phyloP scores from a whole-genome alignment of 2,113 vertebrate species.

The Malaclemys terrapin region DNA sequence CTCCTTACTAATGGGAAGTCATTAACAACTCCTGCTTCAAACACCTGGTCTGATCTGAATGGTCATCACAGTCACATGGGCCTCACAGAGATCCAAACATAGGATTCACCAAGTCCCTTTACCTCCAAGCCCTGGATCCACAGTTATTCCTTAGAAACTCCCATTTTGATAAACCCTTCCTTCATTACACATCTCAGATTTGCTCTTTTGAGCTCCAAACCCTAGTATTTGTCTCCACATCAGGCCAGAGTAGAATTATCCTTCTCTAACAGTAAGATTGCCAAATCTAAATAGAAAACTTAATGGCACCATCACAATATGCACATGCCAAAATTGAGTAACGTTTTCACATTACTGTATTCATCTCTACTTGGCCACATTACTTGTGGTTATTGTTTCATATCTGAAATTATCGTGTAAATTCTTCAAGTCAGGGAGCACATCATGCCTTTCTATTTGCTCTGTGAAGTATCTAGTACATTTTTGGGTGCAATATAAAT shows the following conservation, averaged over 20 bases:
- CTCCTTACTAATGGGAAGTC: not conserved
- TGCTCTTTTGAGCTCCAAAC: constrained; percentile 6
- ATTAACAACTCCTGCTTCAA: not conserved
- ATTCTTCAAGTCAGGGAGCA: not conserved
- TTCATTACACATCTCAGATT: not conserved
- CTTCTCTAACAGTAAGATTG: not conserved
- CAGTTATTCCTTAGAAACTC: not conserved
- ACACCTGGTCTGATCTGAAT: not conserved
- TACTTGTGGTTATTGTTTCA: not conserved
- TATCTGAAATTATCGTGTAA: not conserved
- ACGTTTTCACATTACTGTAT: not conserved
- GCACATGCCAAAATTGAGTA: not conserved
- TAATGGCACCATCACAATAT: not conserved
- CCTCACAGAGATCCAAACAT: not conserved
- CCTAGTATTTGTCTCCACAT: not conserved
- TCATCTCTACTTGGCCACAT: not conserved
- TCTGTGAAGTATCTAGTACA: not conserved
- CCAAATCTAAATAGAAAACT: not conserved
- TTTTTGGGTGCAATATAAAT: not conserved
- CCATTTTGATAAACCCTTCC: not conserved
- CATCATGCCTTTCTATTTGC: not conserved
- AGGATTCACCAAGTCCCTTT: not conserved
- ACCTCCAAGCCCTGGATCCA: not conserved
- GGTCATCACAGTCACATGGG: not conserved
- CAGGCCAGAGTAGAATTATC: not conserved